These are phyloP conservation scores for Geodia barretti DNA, from an alignment of 37 sponge, comb jelly and placozoan species.

Conservation along the genomic window DNA sequence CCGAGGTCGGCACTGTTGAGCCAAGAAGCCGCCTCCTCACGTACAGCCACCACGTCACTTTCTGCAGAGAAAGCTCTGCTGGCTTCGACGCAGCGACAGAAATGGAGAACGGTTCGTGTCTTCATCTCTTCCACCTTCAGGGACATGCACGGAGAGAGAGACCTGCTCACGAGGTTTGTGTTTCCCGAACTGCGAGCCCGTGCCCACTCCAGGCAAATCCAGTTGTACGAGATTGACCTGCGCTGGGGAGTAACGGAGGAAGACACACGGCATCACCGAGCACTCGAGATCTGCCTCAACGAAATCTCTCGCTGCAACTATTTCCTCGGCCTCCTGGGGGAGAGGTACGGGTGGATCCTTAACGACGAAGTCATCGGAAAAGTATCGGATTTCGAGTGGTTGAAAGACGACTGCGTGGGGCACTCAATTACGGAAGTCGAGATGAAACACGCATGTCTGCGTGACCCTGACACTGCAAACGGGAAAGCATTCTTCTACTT, in stretches of 20 bases:
- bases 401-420: slow-evolving; percentile 66
- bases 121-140: slow-evolving; percentile 98
- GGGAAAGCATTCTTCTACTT: slow-evolving; percentile 91
- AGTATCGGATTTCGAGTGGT: slow-evolving; percentile 88
- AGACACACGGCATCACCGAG: slow-evolving; percentile 75
- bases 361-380: slow-evolving; percentile 67
- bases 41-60: slow-evolving; percentile 7
- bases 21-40: not conserved
- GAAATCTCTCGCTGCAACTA: slow-evolving; percentile 88
- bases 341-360: slow-evolving; percentile 95
- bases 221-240: slow-evolving; percentile 94
- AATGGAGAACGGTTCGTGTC: slow-evolving; percentile 88
- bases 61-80: slow-evolving; percentile 49
- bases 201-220: slow-evolving; percentile 62
- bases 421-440: slow-evolving; percentile 96
- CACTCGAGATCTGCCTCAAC: slow-evolving; percentile 86
- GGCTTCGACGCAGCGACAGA: slow-evolving; percentile 30
- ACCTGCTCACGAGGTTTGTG: slow-evolving; percentile 88
- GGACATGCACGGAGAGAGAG: slow-evolving; percentile 97
- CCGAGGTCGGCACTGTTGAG: slow-evolving; percentile 48
- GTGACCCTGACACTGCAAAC: slow-evolving; percentile 51
- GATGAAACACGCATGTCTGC: slow-evolving; percentile 81
- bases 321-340: slow-evolving; percentile 91
- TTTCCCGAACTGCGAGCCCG: slow-evolving; percentile 93
- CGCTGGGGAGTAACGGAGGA: slow-evolving; percentile 99